Percentiles rank a stretch among this genome's conserved stretches.
Evolutionary conservation across 1,140 invertebrate genomes (phyloP).

Genomic region (Ephestia elutella): DNA sequence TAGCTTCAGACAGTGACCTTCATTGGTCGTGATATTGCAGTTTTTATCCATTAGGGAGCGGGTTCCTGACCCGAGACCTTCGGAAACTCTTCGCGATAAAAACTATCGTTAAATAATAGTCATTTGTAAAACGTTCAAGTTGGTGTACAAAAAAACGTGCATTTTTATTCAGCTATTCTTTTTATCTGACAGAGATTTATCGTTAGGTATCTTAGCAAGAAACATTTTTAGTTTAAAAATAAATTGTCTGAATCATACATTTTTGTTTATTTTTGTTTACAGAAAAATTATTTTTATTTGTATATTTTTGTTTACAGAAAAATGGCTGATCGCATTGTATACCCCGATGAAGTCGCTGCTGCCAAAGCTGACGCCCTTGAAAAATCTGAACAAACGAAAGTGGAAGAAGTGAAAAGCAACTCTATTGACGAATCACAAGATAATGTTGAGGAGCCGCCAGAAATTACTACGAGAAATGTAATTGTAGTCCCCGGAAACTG

Average conservation of each 20-base stretch:
- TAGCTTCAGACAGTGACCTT: neutral
- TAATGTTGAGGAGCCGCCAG: constrained; percentile 23
- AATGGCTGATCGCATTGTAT: constrained; percentile 52
- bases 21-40: neutral
- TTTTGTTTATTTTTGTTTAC: constrained; percentile 13
- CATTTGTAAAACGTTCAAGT: neutral
- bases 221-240: neutral
- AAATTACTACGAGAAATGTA: constrained; percentile 35
- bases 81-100: neutral
- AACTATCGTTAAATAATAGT: neutral
- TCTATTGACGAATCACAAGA: constrained; percentile 24
- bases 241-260: no score
- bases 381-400: constrained; percentile 20
- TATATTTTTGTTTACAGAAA: constrained; percentile 26
- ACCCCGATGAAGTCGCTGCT: constrained; percentile 45
- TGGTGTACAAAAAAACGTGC: neutral
- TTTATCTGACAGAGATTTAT: no score
- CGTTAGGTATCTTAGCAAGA: no score
- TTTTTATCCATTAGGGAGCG: neutral
- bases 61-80: neutral
- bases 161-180: no score
- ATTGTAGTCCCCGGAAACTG: constrained; percentile 51
- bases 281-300: constrained; percentile 21
- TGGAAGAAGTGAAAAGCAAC: constrained; percentile 21
- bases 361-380: constrained; percentile 18